A percentile compares a stretch with the other conserved stretches of the same genome.
phyloP scores from a whole-genome alignment of 2,797 vertebrate species.

The Gallinago nigripennis region DNA sequence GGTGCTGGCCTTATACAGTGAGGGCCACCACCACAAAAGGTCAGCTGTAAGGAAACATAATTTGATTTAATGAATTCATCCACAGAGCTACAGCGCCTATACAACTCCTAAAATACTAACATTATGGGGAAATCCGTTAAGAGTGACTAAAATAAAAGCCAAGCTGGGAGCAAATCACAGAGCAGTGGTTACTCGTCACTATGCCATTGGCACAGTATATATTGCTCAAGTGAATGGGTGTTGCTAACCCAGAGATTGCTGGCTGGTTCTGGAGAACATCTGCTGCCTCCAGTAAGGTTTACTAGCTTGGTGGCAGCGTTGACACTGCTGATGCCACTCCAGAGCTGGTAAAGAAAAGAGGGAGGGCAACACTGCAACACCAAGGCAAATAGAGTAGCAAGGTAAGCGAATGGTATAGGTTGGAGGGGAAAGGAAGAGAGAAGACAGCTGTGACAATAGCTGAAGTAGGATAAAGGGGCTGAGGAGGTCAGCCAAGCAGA shows the following conservation, averaged over 20 bases:
- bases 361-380: neutral
- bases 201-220: neutral
- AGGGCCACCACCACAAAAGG: neutral
- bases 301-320: neutral
- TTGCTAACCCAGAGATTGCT: neutral
- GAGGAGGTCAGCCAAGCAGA: neutral
- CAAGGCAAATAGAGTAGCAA: neutral
- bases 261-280: neutral
- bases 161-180: neutral
- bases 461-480: neutral
- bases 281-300: neutral
- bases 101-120: neutral
- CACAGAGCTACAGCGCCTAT: neutral
- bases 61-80: conserved; percentile 6
- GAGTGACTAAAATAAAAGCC: conserved; percentile 5
- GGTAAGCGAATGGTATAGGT: neutral
- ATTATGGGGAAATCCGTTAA: neutral
- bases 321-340: neutral
- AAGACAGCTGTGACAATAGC: neutral
- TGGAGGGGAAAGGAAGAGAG: neutral
- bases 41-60: neutral
- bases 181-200: neutral
- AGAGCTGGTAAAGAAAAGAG: neutral
- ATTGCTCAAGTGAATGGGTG: neutral
- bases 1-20: neutral